Evolutionary conservation across 2,888 invertebrate species (phyloP), one percentile per base, ranked within the genome.

Genomic region (Hesperia comma): DNA sequence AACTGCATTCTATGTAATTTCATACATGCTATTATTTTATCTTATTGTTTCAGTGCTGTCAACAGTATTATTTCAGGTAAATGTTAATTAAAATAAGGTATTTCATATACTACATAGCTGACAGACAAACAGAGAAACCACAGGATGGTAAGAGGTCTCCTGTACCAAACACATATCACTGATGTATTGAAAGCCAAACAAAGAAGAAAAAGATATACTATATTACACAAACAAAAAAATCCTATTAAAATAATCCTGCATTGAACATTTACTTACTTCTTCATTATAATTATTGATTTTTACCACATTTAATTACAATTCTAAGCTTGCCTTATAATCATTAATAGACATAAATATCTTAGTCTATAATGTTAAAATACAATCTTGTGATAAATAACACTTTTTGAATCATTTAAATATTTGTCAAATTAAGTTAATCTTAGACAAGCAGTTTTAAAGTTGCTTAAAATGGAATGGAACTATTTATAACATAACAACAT

Each of bases 401-500:
- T 60, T 60, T 60, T 49, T 32, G 43, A 19, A 21, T 37, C 40
- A 19, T 49, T 49, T 49, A 2, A 19, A 49, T 15, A 33, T 1
- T 49, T 37, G 15, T 54, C 37, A 58, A 60, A 54, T 33, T 41
- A 26, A 49, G 14, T 53, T 26, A 61, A 55, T 60, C 46, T 49
- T 21, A 15, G 60, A 68, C 68, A 62, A 54, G 56, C 64, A 57
- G 37, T 61, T 62, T 54, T 63, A 67, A 43, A 68, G 51, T 67
- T 55, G 60, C 55, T 55, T 67, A 73, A 79, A 83, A 83, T 90
- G 90, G 90, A 90, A 90, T 90, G 90, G 83, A 89, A 84, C 82
- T 83, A 84, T 80, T 79, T 72, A 83, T 81, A 85, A 79, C 77
- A 74, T 79, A 80, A 78, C 76, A 81, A 75, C 67, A 74, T 75